Base-by-base conservation (phyloP, 2,888 invertebrate genomes). In the Thera obeliscata region DNA sequence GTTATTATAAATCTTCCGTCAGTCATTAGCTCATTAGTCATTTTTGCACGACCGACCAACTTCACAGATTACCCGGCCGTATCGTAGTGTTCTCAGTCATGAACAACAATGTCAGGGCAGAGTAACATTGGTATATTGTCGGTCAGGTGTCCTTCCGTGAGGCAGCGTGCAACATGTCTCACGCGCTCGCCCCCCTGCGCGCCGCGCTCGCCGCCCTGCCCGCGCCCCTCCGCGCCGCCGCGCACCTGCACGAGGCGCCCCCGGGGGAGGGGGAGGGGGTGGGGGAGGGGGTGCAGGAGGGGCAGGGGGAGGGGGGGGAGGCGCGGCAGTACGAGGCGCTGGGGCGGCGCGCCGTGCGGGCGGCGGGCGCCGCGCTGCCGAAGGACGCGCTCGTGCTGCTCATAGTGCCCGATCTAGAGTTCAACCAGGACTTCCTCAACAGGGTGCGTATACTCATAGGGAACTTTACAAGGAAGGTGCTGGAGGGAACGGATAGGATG, bases 361-460 rank as follows among this genome's bases (percentile, higher is more conserved):
- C 71, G 43, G 48, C 64, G 56, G 61, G 56, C 11, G 64, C 72
- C 70, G 58, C 84, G 94, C 97, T 71, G 94, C 96, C 2, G 88
- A 95, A 22, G 0, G 97, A 98, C 72, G 95, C 96, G 78, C 90
- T 98, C 7, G 88, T 98, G 67, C 90, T 98, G 72, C 87, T 97
- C 74, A 94, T 95, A 52, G 95, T 95, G 73, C 95, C 95, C 56
- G 94, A 95, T 75, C 95, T 96, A 81, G 96, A 96, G 78, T 94
- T 97, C 75, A 96, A 95, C 78, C 91, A 95, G 57, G 98, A 98
- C 84, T 98, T 98, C 91, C 94, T 99, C 56, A 99, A 99, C 84
- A 94, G 99, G 81, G 97, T 97, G 80, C 84, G 94, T 49, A 6
- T 38, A 22, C 22, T 22, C 22, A 22, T 22, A 22, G 22, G 22